phyloP scores from a whole-genome alignment of 2,797 vertebrate species.

The Poeciliopsis presidionis region DNA sequence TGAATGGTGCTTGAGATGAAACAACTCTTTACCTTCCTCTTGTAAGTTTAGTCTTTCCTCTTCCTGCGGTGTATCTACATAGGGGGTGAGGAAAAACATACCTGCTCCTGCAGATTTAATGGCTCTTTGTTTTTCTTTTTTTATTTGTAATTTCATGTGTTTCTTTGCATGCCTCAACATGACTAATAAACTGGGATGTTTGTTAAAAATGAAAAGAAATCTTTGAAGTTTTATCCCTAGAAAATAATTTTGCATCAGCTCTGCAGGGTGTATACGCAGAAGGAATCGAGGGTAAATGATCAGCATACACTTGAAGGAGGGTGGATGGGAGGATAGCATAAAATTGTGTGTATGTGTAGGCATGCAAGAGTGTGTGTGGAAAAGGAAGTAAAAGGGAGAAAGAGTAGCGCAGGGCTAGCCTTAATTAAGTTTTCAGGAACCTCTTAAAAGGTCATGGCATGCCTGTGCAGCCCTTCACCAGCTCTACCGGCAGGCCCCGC shows the following conservation, averaged over 20 bases:
- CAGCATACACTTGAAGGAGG: slow-evolving; percentile 21
- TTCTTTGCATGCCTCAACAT: slow-evolving; percentile 11
- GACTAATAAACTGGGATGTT: slow-evolving; percentile 22
- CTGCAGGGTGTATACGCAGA: slow-evolving; percentile 24
- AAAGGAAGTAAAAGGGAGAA: slow-evolving; percentile 38
- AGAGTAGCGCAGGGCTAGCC: slow-evolving; percentile 53
- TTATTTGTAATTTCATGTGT: slow-evolving; percentile 19
- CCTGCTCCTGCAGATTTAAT: slow-evolving; percentile 70
- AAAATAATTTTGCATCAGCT: slow-evolving; percentile 30
- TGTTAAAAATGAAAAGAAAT: slow-evolving; percentile 31
- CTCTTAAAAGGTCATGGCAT: slow-evolving; percentile 79
- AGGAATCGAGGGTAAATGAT: slow-evolving; percentile 48
- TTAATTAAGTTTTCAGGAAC: slow-evolving; percentile 82
- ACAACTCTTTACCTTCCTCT: slow-evolving; percentile 36
- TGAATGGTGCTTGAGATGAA: slow-evolving; percentile 45
- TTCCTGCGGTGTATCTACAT: slow-evolving; percentile 52
- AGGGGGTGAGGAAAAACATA: slow-evolving; percentile 58
- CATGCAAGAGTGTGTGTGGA: slow-evolving; percentile 14
- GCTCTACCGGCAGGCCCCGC: slow-evolving; percentile 30
- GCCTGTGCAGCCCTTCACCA: slow-evolving; percentile 51
- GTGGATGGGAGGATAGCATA: slow-evolving; percentile 20
- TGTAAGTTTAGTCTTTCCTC: slow-evolving; percentile 24
- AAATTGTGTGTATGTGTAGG: slow-evolving; percentile 1
- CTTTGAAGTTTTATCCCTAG: slow-evolving; percentile 42
- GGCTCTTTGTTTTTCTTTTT: slow-evolving; percentile 30